A percentile compares a stretch with the other conserved stretches of the same genome.
Conservation (phyloP, 2,113 vertebrate species). For the Engystomops pustulosus region DNA sequence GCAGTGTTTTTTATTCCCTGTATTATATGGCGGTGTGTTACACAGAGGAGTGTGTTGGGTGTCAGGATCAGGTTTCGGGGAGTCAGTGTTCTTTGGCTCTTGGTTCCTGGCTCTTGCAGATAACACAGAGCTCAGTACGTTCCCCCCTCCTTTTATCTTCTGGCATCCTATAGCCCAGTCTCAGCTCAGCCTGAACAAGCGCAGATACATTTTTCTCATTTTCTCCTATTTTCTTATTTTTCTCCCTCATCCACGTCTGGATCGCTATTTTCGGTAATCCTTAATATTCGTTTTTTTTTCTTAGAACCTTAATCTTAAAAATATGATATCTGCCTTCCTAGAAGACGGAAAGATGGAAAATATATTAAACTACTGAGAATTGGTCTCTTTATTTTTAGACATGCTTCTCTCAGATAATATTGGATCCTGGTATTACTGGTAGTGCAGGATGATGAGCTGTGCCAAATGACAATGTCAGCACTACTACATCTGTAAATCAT, state of each 20-base stretch:
- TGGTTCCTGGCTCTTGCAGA: neutral
- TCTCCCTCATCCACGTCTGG: neutral
- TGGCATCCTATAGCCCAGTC: neutral
- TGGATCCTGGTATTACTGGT: neutral
- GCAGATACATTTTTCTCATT: neutral
- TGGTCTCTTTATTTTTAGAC: neutral
- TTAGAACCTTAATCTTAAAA: neutral
- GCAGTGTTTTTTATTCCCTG: neutral
- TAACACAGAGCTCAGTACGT: neutral
- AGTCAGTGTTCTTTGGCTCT: neutral
- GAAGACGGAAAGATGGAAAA: slow-evolving; percentile 10
- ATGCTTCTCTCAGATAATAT: neutral
- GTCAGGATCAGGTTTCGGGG: neutral
- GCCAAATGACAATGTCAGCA: neutral
- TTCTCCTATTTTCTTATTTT: neutral
- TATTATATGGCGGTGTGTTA: neutral
- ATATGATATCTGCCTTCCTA: neutral
- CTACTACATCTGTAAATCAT: neutral
- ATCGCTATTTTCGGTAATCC: slow-evolving; percentile 4
- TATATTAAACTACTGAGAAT: slow-evolving; percentile 8
- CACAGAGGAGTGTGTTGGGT: neutral
- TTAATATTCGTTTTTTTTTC: neutral
- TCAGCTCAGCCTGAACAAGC: neutral
- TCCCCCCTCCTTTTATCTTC: neutral
- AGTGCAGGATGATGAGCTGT: no score